phyloP scores from a whole-genome alignment of 2,888 invertebrate species.

The Stramonita haemastoma region DNA sequence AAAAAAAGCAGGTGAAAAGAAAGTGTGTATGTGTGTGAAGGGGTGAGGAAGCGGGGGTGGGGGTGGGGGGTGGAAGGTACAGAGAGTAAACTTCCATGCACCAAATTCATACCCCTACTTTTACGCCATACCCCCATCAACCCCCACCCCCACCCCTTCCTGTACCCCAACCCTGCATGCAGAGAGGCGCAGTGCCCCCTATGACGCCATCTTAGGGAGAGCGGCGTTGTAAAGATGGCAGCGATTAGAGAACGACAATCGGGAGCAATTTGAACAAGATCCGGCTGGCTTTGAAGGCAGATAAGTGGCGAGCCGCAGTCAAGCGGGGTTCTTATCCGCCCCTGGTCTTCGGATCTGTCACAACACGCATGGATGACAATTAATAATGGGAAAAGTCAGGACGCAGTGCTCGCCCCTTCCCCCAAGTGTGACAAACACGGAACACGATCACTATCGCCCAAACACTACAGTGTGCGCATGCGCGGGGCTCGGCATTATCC shows the following conservation, averaged over 20 bases:
- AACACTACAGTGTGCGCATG: constrained; percentile 21
- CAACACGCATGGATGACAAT: constrained; percentile 33
- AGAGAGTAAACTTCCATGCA: no score
- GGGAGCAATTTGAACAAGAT: constrained; percentile 31
- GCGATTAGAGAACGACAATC: constrained; percentile 23
- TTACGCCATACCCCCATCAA: no score
- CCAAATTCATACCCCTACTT: no score
- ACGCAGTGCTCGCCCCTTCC: background rate
- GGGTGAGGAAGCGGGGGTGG: no score
- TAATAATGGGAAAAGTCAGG: constrained; percentile 31
- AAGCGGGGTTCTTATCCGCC: constrained; percentile 35
- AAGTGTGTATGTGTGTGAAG: no score
- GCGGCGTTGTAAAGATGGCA: background rate
- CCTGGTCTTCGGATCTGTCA: constrained; percentile 17
- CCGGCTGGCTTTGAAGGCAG: constrained; percentile 36
- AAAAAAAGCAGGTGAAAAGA: no score
- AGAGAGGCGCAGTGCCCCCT: background rate
- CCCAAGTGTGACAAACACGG: constrained; percentile 13
- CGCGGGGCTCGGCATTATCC: background rate
- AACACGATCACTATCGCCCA: background rate
- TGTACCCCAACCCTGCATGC: no score
- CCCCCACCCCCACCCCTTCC: no score
- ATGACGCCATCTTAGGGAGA: constrained; percentile 3
- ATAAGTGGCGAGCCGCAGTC: constrained; percentile 20
- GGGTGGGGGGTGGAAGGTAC: no score